These are phyloP conservation scores for Nixonia krombeini DNA, from an alignment of 1,140 invertebrate genomes.

Conservation along the genomic window DNA sequence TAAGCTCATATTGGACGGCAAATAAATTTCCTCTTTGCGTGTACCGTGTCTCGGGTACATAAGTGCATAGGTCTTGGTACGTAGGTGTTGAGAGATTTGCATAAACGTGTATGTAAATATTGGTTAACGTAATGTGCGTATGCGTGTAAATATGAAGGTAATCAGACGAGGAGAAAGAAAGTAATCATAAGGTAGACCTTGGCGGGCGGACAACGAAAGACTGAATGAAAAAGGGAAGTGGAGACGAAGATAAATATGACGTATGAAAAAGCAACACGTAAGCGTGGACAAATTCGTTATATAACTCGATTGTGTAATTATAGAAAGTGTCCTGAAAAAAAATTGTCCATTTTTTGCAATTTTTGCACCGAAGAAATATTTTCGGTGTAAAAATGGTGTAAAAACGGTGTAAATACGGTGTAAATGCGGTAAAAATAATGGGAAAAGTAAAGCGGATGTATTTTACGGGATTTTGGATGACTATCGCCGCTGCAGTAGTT, in stretches of 20 bases:
- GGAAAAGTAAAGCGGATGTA: too few species aligned
- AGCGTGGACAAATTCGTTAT: not conserved
- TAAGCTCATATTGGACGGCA: not conserved
- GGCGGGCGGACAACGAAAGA: slow-evolving; percentile 9
- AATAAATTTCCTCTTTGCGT: slow-evolving; percentile 4
- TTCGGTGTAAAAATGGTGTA: too few species aligned
- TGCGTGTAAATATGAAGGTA: slow-evolving; percentile 11
- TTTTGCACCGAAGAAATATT: too few species aligned
- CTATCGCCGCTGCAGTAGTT: not conserved
- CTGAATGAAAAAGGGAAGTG: not conserved
- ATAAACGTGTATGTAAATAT: slow-evolving; percentile 27
- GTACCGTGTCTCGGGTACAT: not conserved
- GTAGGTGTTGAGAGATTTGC: slow-evolving; percentile 17
- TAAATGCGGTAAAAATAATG: too few species aligned
- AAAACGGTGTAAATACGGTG: too few species aligned
- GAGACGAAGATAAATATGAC: slow-evolving; percentile 1
- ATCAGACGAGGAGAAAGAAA: slow-evolving; percentile 13
- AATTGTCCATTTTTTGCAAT: not conserved
- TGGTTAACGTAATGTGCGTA: slow-evolving; percentile 1
- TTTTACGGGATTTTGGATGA: not conserved
- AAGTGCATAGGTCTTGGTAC: slow-evolving; percentile 4
- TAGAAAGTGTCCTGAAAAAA: not conserved
- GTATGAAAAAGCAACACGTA: not conserved
- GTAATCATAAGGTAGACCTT: slow-evolving; percentile 17
- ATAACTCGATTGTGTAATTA: too few species aligned